Evolutionary conservation across 2,113 vertebrate species (phyloP).

Genomic region (Crotalus helleri): DNA sequence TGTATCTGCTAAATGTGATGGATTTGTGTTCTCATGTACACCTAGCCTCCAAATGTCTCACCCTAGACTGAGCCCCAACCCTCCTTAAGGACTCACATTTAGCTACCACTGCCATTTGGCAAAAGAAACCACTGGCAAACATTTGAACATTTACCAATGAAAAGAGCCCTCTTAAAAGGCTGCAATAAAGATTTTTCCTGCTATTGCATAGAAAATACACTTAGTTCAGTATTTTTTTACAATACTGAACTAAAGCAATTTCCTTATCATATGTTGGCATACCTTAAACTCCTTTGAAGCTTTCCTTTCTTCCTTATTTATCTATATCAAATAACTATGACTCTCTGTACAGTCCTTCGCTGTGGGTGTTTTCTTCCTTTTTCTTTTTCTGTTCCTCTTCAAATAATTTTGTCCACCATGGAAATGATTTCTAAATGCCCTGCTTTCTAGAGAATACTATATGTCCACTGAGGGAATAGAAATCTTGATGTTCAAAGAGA

Average conservation of each 20-base stretch:
- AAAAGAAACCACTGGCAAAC: background rate
- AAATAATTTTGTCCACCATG: background rate
- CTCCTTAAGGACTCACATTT: background rate
- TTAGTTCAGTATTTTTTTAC: background rate
- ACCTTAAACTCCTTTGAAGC: background rate
- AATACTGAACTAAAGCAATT: background rate
- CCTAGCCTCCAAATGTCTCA: background rate
- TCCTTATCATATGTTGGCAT: background rate
- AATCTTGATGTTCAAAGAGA: background rate
- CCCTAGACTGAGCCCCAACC: background rate
- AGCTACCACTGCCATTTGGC: background rate
- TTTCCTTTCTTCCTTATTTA: background rate
- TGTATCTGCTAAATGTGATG: background rate
- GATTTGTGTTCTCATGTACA: background rate
- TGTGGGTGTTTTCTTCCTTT: background rate
- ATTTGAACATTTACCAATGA: background rate
- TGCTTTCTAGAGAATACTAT: background rate
- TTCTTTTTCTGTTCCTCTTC: background rate
- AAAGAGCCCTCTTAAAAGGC: background rate
- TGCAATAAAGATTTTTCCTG: background rate
- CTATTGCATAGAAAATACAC: background rate
- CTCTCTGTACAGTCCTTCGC: background rate
- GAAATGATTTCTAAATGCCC: background rate
- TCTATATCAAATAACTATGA: background rate
- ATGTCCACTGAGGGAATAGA: background rate